phyloP scores from a whole-genome alignment of 1,140 invertebrate genomes.

The Agrilus planipennis region DNA sequence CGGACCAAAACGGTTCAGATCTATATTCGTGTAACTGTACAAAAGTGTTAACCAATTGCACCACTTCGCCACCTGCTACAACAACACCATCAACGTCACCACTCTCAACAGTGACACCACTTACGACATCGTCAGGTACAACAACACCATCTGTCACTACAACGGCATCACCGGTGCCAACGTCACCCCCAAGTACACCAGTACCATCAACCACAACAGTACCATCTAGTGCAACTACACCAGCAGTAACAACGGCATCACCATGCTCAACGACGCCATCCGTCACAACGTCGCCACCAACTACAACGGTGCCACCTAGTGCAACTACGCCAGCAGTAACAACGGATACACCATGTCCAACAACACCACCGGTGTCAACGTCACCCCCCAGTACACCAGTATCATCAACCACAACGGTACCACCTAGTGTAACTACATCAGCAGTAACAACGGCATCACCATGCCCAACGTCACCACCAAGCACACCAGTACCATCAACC shows the following conservation, averaged over 20 bases:
- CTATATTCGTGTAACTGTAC: too few relatives aligned
- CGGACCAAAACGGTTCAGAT: too few relatives aligned
- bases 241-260: too few relatives aligned
- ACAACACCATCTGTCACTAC: constrained; percentile 20
- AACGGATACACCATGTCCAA: background rate
- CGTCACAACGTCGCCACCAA: background rate
- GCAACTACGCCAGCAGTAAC: background rate
- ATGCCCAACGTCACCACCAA: constrained; percentile 10
- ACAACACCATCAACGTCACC: constrained; percentile 4
- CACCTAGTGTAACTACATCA: too few relatives aligned
- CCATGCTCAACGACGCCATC: constrained; percentile 9
- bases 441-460: constrained; percentile 8
- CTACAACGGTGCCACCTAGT: background rate
- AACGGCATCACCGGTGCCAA: too few relatives aligned
- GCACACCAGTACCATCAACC: background rate
- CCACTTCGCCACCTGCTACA: background rate
- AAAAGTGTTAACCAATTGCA: too few relatives aligned
- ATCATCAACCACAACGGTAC: background rate
- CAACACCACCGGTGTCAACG: background rate
- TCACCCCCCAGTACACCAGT: background rate
- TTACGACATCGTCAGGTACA: constrained; percentile 20
- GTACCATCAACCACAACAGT: constrained; percentile 14
- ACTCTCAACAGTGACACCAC: background rate
- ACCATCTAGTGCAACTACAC: too few relatives aligned
- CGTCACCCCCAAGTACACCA: constrained; percentile 13